Base-by-base conservation (phyloP, 2,113 vertebrate genomes). In the Procapra przewalskii region DNA sequence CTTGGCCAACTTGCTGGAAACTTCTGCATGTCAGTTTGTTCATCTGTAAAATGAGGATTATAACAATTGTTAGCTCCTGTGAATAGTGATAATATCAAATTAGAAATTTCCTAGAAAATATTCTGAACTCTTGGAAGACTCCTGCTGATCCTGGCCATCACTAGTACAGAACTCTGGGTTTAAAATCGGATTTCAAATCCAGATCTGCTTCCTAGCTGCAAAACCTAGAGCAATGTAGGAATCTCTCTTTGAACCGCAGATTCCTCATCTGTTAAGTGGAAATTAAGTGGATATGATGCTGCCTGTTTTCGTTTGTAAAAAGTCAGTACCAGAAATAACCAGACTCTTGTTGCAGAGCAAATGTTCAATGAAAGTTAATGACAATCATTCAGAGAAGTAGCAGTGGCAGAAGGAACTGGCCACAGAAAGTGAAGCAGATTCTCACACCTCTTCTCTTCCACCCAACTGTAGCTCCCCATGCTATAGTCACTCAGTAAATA, bases 81-180 rank as follows among this genome's bases (percentile, higher is more conserved):
- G 31, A 54, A 59, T n/a, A 91, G 15, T 55, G 33, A 81, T 11
- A 75, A n/a, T 31, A 59, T 50, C 67, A 71, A 81, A 62, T 94
- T 64, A 54, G 79, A 97, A 45, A 90, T 95, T 60, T 92, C 50
- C 77, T 81, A 57, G 19, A 62, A 96, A 95, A 84, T 40, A 29
- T 17, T 81, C 43, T 55, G 21, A 52, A 60, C 55, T 40, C 77
- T 84, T 36, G 19, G 71, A 75, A 96, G 71, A 83, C 59, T 57
- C n/a, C 9, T n/a, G 40, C 16, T 13, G 21, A 36, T 57, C 16
- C 33, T 91, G 81, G 43, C 33, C 90, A 6, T 79, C 15, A 16
- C 21, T 40, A 95, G n/a, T 27, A 60, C 43, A 64, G 36, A 33
- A 80, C 14, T 87, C 21, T 33, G 25, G 21, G 29, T 83, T 33